Percentiles rank a stretch among this genome's conserved stretches.
phyloP scores from a whole-genome alignment of 1,140 invertebrate genomes.

The Oryzaephilus surinamensis region DNA sequence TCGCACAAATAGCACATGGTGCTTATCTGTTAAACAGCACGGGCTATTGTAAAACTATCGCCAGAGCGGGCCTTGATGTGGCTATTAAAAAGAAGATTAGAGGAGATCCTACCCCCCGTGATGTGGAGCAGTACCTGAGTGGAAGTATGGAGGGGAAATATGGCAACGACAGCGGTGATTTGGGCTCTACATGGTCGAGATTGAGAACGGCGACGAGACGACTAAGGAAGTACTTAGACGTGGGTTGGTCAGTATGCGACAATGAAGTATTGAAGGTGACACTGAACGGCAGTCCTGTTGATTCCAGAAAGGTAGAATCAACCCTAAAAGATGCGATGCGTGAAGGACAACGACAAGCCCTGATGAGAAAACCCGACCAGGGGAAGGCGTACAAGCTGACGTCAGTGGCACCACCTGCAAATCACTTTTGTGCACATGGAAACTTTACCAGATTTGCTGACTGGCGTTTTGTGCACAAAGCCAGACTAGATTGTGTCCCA shows the following conservation, averaged over 20 bases:
- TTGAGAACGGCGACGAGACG: slow-evolving; percentile 11
- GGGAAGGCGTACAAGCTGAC: slow-evolving; percentile 8
- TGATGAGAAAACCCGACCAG: slow-evolving; percentile 8
- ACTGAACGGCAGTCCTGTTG: not conserved
- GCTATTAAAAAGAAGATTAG: slow-evolving; percentile 4
- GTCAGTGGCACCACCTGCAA: slow-evolving; percentile 2
- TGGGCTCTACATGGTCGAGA: slow-evolving; percentile 17
- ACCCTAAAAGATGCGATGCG: not conserved
- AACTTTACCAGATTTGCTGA: slow-evolving; percentile 28
- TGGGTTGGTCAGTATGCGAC: slow-evolving; percentile 13
- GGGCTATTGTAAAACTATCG: slow-evolving; percentile 13
- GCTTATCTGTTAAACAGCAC: no score
- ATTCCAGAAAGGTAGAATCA: not conserved
- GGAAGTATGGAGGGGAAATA: slow-evolving; percentile 14
- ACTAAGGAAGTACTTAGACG: not conserved
- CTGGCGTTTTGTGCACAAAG: slow-evolving; percentile 35
- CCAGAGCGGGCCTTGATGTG: slow-evolving; percentile 11
- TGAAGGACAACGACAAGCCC: not conserved
- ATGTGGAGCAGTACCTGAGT: slow-evolving; percentile 16
- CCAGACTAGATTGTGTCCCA: slow-evolving; percentile 29
- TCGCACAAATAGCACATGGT: slow-evolving; percentile 16
- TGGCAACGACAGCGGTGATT: slow-evolving; percentile 3
- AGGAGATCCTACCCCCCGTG: slow-evolving; percentile 4
- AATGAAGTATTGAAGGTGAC: not conserved
- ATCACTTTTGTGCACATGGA: slow-evolving; percentile 25